Conservation (phyloP, 2,888 invertebrate genomes). For the Pyrrhosoma nymphula region DNA sequence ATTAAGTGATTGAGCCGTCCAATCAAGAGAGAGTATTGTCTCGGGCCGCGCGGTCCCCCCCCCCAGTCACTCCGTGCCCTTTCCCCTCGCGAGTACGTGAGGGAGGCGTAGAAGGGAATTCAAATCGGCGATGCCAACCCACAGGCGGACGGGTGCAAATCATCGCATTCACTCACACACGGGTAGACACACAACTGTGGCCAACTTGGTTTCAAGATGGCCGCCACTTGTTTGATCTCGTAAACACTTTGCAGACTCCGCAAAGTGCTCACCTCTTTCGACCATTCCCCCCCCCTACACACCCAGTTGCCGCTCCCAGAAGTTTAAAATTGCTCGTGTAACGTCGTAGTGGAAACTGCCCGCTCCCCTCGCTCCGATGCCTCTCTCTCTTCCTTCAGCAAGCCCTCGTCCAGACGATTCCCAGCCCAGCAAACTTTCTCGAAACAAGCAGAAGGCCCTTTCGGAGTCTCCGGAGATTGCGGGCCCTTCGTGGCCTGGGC, state of each 20-base stretch:
- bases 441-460: not conserved
- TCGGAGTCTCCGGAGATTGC: not conserved
- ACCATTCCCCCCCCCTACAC: not conserved
- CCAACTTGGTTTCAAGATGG: not conserved
- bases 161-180: not conserved
- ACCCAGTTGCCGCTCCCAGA: not conserved
- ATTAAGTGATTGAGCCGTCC: not conserved
- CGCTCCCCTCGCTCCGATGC: not conserved
- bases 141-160: too few species aligned
- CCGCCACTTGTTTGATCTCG: slow-evolving; percentile 20
- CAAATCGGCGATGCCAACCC: too few species aligned
- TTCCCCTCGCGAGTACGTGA: not conserved
- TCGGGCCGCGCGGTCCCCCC: not conserved
- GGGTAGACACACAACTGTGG: not conserved
- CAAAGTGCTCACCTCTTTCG: slow-evolving; percentile 9
- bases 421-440: not conserved
- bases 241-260: not conserved
- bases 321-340: slow-evolving; percentile 37
- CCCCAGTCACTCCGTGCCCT: not conserved
- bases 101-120: too few species aligned
- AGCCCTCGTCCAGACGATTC: not conserved
- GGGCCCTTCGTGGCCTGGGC: not conserved
- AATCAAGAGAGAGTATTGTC: not conserved
- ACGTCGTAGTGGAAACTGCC: not conserved
- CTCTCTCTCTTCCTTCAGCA: not conserved